Percentiles rank a stretch among this genome's conserved stretches.
Conservation (phyloP, 2,797 vertebrate genomes). For the Dendrocincla tyrannina region DNA sequence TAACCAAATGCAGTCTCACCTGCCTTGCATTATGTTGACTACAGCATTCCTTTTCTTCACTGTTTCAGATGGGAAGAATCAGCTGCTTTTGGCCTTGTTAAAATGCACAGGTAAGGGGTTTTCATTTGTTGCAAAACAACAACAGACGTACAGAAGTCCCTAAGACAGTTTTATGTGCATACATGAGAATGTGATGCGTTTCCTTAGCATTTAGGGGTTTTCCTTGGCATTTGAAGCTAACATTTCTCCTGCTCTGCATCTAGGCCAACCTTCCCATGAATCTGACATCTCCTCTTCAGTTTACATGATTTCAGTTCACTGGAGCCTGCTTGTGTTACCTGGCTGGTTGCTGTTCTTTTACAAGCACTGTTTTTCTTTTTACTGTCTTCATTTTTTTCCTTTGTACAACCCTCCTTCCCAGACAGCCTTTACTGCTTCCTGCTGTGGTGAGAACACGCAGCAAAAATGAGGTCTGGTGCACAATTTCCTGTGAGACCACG, state of each 20-base stretch:
- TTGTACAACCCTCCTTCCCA: not conserved
- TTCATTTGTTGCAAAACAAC: not conserved
- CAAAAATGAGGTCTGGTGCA: constrained; percentile 16
- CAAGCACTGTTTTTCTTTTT: not conserved
- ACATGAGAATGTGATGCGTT: not conserved
- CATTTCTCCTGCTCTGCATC: not conserved
- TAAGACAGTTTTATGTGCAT: not conserved
- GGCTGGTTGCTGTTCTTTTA: not conserved
- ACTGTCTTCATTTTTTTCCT: constrained; percentile 1
- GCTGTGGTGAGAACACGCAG: constrained; percentile 11
- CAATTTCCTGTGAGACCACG: not conserved
- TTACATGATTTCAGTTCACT: not conserved
- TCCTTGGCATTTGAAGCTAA: not conserved
- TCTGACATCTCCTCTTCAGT: not conserved
- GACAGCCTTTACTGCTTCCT: not conserved
- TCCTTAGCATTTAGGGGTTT: not conserved
- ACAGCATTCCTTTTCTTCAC: constrained; percentile 18
- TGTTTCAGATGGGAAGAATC: constrained; percentile 93
- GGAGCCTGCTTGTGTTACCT: not conserved
- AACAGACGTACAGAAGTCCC: not conserved
- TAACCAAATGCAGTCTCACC: not conserved
- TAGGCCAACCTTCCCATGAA: not conserved
- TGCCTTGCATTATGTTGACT: not conserved
- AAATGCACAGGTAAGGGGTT: constrained; percentile 91
- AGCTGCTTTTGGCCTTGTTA: constrained; percentile 93